Percentiles rank a stretch among this genome's conserved stretches.
Evolutionary conservation across 2,888 invertebrate species (phyloP).

Genomic region (Torymus texanus): DNA sequence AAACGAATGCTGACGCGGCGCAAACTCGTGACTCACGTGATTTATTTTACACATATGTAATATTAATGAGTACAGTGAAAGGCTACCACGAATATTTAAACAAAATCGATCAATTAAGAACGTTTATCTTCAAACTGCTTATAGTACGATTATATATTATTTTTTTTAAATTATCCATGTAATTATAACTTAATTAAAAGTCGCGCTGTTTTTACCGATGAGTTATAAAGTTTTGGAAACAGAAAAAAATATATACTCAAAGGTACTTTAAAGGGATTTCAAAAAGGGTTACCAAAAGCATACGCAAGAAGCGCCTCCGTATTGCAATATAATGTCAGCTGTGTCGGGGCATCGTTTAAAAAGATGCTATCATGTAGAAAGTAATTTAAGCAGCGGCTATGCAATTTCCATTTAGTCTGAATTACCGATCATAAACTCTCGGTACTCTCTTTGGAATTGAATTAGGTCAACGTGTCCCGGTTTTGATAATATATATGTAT

Average conservation of each 20-base stretch:
- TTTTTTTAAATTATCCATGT: too few relatives aligned
- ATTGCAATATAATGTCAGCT: too few relatives aligned
- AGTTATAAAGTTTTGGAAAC: too few relatives aligned
- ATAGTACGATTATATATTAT: not conserved
- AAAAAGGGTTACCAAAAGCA: too few relatives aligned
- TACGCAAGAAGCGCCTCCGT: too few relatives aligned
- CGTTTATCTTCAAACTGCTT: too few relatives aligned
- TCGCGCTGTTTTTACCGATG: too few relatives aligned
- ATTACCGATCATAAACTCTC: slow-evolving; percentile 62
- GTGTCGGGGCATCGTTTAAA: not conserved
- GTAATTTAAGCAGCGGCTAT: slow-evolving; percentile 54
- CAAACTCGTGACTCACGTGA: not conserved
- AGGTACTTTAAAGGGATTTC: too few relatives aligned
- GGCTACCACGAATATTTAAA: not conserved
- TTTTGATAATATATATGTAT: slow-evolving; percentile 58
- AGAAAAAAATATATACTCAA: too few relatives aligned
- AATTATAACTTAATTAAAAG: too few relatives aligned
- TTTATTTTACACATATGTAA: slow-evolving; percentile 15
- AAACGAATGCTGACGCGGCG: slow-evolving; percentile 7
- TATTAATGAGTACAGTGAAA: not conserved
- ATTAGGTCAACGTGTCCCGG: slow-evolving; percentile 65
- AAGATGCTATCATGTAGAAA: slow-evolving; percentile 39
- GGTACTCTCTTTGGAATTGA: slow-evolving; percentile 58
- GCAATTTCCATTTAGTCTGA: slow-evolving; percentile 52
- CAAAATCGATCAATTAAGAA: too few relatives aligned